Base-by-base conservation (phyloP, 2,797 vertebrate genomes). In the Falco berigora region DNA sequence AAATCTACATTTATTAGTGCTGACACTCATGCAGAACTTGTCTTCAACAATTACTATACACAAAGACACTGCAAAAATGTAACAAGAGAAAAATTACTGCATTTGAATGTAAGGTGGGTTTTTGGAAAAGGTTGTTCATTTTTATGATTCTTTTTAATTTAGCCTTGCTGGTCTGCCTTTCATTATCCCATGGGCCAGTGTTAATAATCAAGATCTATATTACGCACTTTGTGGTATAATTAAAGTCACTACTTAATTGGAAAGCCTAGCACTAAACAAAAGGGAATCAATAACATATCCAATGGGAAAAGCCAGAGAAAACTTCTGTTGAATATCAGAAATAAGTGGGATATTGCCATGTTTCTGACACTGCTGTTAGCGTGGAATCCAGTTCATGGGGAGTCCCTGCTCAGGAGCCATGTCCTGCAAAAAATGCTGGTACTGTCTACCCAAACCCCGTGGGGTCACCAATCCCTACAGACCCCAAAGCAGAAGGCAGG, bases 231-330 rank as follows among this genome's bases (percentile, higher is more conserved):
- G 94, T 88, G 90, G 93, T 86, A 91, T 97, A 97, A 97, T 97
- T 97, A 97, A 98, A 98, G 93, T 84, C 74, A 52, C 91, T 92
- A 73, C 90, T 96, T 97, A 98, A 97, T 98, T 97, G 97, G 97
- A 96, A 97, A 98, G 83, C 56, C 84, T 77, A 82, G 86, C 90
- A 72, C 94, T 93, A 95, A 97, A 97, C 91, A 96, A 96, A 96
- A 96, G 92, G 91, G 86, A 95, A 96, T 97, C 96, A 81, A 95
- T 96, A 94, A 90, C 4, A 25, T n/a, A 69, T 77, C 92, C 96
- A 78, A 95, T 42, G 71, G 91, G 90, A 90, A 96, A 93, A 85
- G 72, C 44, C 34, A 86, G 58, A 49, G 67, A 88, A 94, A 90
- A 91, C 58, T 36, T 74, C 30, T 66, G 76, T 50, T 2, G 23